Evolutionary conservation across 2,113 vertebrate species (phyloP), one percentile per base, ranked within the genome.

Genomic region (Gadus chalcogrammus): DNA sequence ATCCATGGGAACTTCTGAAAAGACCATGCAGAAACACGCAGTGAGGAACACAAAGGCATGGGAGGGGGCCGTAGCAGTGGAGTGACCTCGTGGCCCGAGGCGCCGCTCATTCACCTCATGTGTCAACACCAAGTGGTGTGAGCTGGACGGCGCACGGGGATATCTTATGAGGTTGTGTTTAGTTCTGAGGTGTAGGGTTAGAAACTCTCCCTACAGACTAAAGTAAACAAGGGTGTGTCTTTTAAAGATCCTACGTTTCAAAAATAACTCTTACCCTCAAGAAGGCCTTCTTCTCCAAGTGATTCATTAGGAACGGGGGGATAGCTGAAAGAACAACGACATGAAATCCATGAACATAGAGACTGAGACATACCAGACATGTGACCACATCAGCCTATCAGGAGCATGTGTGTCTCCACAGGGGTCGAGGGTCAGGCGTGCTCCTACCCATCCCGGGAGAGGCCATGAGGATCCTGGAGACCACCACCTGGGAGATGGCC

Each of bases 401-500:
- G 42, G 42, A 13, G 17, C 38, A 16, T 28, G 28, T 31, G 16
- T 61, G 11, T 61, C 9, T 61, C n/a, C 6, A 61, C 59, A 27
- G 53, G 22, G 35, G 56, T 27, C 27, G 15, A 31, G 16, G 64
- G 2, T 13, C 15, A 17, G 64, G 31, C 31, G 64, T 8, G 3
- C 11, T 6, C 60, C 86, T 68, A 99, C 97, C 97, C 97, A 99
- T 99, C 91, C 97, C 97, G 7, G 97, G 97, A 68, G 95, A 92
- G 20, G 97, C 96, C 97, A 99, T 99, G 77, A 98, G 95, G 74
- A 99, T 95, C 85, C 97, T 92, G 75, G 97, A 99, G 71, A 99
- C 81, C 59, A 98, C 95, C 35, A 99, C 97, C 80, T 99, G 97
- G 4, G 92, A 83, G 75, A 99, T 99, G 0, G 97, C 97, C 82